Base-by-base conservation (phyloP, 2,888 invertebrate species). In the Eristalis tenax region DNA sequence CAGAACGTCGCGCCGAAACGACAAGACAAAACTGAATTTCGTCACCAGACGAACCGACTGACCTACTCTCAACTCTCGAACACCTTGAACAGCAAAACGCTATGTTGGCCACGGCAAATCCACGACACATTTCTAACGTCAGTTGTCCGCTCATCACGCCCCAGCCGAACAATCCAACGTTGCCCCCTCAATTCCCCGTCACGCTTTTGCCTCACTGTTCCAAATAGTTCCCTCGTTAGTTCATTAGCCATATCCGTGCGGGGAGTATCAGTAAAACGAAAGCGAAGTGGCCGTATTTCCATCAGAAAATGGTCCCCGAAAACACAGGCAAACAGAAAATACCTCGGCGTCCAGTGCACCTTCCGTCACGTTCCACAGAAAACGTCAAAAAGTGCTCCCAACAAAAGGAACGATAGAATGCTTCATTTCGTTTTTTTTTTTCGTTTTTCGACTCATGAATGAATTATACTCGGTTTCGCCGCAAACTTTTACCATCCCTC, bases 251-350 rank as follows among this genome's bases (percentile, higher is more conserved):
- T 71, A 76, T 70, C 50, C 64, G 57, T 70, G 22, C 32, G 50
- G 28, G 10, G 11, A 59, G 22, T 83, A 81, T 40, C 75, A 84
- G 43, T 71, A 73, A 88, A 88, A 88, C 69, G 88, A 88, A 88
- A 88, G 88, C 85, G 88, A 88, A 88, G 68, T 68, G 74, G 64
- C 75, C 85, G 65, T 56, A 74, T 88, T 80, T 76, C 63, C 69
- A 76, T 82, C 38, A 65, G 4, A 69, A 82, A 61, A 83, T 71
- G 79, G 75, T 64, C 70, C 65, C 69, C 69, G 65, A 71, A 56
- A 38, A 71, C 57, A 23, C 23, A 38, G 32, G 18, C 59, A 65
- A 71, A 66, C 71, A 32, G 74, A 77, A 65, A 86, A 86, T 86
- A 57, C 86, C 82, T 75, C 43, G 43, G 82, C 86, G 86, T 86